Percentiles rank a stretch among this genome's conserved stretches.
Evolutionary conservation across 2,888 invertebrate species (phyloP).

Genomic region (Beris chalybata): DNA sequence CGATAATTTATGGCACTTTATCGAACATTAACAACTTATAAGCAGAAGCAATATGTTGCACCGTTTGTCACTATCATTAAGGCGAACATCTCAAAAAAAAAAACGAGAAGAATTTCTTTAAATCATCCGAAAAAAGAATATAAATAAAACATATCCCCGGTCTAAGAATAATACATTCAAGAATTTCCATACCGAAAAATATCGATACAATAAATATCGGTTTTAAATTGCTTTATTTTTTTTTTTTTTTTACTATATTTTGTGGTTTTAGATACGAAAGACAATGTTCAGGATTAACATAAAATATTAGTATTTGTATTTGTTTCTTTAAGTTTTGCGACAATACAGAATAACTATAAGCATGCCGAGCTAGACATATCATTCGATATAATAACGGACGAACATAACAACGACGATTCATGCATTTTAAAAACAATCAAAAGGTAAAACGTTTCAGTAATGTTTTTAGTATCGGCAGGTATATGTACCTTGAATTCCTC

Average conservation of each 20-base stretch:
- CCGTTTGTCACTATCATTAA: too few relatives aligned
- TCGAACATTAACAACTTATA: too few relatives aligned
- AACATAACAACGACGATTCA: constrained; percentile 33
- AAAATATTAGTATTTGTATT: constrained; percentile 28
- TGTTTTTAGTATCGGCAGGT: constrained; percentile 10
- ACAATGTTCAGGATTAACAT: constrained; percentile 37
- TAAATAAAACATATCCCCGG: not conserved
- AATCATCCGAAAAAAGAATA: not conserved
- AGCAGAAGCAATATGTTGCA: too few relatives aligned
- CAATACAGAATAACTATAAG: not conserved
- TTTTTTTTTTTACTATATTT: not conserved
- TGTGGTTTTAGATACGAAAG: constrained; percentile 16
- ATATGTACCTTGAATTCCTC: constrained; percentile 29
- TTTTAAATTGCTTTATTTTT: not conserved
- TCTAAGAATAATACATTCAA: not conserved
- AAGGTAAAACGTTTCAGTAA: constrained; percentile 21
- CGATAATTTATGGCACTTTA: too few relatives aligned
- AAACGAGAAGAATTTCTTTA: too few relatives aligned
- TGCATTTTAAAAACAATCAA: constrained; percentile 37
- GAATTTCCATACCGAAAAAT: not conserved
- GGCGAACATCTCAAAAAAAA: too few relatives aligned
- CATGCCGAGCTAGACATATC: not conserved
- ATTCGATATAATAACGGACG: not conserved
- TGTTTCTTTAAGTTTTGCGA: not conserved
- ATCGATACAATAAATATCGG: not conserved